Evolutionary conservation across 2,113 vertebrate species (phyloP).

Genomic region (Camelus bactrianus): DNA sequence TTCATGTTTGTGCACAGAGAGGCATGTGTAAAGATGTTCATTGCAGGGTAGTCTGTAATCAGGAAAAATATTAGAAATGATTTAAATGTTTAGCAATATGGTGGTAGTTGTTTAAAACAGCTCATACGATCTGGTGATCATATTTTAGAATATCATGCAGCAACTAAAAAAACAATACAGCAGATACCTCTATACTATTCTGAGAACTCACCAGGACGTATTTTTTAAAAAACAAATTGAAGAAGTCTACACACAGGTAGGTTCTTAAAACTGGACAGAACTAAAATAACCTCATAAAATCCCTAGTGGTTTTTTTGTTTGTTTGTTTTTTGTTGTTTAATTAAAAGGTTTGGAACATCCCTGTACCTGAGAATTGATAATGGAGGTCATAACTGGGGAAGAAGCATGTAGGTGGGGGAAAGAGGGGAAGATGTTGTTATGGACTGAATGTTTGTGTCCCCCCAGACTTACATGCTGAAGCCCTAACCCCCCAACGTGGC

Average conservation of each 20-base stretch:
- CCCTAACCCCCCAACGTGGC: neutral
- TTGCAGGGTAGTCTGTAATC: neutral
- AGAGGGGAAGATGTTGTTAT: neutral
- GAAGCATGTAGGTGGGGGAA: neutral
- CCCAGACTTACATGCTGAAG: neutral
- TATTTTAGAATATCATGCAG: slow-evolving; percentile 37
- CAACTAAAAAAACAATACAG: slow-evolving; percentile 18
- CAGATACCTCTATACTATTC: neutral
- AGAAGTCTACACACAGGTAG: neutral
- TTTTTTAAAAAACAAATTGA: neutral
- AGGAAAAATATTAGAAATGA: neutral
- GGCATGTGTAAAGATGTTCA: neutral
- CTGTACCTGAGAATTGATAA: neutral
- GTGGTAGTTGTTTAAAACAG: neutral
- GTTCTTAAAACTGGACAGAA: neutral
- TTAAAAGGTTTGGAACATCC: neutral
- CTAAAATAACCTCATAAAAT: slow-evolving; percentile 15
- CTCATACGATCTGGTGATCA: neutral
- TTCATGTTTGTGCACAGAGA: neutral
- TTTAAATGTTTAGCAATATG: slow-evolving; percentile 10
- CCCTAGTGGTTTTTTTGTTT: neutral
- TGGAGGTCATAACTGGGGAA: neutral
- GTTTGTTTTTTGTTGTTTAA: neutral
- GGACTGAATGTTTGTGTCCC: neutral
- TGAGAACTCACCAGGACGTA: neutral